A percentile compares a stretch with the other conserved stretches of the same genome.
These are phyloP conservation scores for Pseudomyrmex flavicornis DNA, from an alignment of 1,140 invertebrate genomes.

Conservation along the genomic window DNA sequence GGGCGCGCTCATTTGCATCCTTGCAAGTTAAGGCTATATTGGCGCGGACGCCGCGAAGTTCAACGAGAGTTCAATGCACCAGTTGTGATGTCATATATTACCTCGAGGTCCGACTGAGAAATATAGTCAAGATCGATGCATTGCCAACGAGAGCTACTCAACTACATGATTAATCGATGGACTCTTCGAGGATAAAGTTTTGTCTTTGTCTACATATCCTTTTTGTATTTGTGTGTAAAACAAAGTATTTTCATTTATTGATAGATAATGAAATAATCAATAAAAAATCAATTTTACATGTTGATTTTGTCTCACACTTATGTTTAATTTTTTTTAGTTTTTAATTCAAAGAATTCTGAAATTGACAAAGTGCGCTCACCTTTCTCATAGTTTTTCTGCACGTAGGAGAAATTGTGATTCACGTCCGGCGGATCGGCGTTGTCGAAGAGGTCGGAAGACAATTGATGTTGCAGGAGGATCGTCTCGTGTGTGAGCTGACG, in stretches of 20 bases:
- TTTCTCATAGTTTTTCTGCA: conserved; percentile 77
- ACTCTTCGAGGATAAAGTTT: background rate
- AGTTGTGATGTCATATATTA: conserved; percentile 31
- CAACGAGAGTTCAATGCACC: conserved; percentile 47
- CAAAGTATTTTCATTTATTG: too few relatives aligned
- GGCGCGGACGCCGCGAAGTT: conserved; percentile 16
- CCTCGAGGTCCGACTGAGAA: conserved; percentile 14
- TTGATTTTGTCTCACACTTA: too few relatives aligned
- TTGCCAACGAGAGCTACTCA: background rate
- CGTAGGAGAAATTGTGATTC: conserved; percentile 79
- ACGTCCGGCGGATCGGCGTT: conserved; percentile 76
- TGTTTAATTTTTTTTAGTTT: too few relatives aligned
- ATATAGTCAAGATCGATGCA: conserved; percentile 8
- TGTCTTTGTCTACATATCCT: background rate
- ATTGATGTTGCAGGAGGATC: conserved; percentile 81
- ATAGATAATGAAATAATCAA: too few relatives aligned
- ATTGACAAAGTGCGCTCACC: conserved; percentile 66
- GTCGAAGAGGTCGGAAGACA: conserved; percentile 80
- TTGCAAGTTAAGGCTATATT: conserved; percentile 27
- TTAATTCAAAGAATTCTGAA: too few relatives aligned
- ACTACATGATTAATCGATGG: background rate
- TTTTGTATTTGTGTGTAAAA: background rate
- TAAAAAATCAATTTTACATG: too few relatives aligned
- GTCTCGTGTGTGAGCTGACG: conserved; percentile 85
- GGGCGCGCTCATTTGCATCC: conserved; percentile 20